phyloP scores from a whole-genome alignment of 2,797 vertebrate genomes.

The Echeneis naucrates region DNA sequence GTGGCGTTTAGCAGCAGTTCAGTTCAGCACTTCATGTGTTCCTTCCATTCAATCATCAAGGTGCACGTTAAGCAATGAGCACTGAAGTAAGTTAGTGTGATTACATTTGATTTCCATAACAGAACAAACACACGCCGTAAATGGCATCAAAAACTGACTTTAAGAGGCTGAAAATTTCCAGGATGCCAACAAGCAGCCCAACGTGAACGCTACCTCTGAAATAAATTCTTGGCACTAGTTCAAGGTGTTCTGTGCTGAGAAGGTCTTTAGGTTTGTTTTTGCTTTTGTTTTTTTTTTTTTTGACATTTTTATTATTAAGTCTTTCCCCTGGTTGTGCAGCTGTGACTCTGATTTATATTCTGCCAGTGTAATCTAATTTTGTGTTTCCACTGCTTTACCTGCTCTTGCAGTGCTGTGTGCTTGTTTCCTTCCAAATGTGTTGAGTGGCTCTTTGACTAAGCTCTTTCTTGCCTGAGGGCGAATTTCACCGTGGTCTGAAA shows the following conservation, averaged over 20 bases:
- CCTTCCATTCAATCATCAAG: not conserved
- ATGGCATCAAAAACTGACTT: not conserved
- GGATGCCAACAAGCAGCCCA: not conserved
- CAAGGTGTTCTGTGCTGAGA: not conserved
- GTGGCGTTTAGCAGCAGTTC: too few relatives aligned
- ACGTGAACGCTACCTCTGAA: constrained; percentile 11
- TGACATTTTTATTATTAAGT: constrained; percentile 34
- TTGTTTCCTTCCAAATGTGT: constrained; percentile 59
- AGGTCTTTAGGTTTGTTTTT: too few relatives aligned
- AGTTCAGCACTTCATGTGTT: not conserved
- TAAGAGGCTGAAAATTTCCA: not conserved
- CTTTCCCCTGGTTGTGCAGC: constrained; percentile 27
- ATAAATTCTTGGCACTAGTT: constrained; percentile 26
- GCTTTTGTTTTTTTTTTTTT: too few relatives aligned
- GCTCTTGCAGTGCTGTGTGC: constrained; percentile 32
- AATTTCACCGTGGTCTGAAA: constrained; percentile 68
- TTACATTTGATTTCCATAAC: not conserved
- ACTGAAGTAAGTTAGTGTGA: not conserved
- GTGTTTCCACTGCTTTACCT: constrained; percentile 58
- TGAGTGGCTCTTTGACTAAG: constrained; percentile 68
- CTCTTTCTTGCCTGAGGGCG: constrained; percentile 61
- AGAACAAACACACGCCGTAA: not conserved
- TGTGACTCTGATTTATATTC: constrained; percentile 54
- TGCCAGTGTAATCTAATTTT: constrained; percentile 37
- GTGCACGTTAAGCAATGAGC: not conserved